Percentiles rank a stretch among this genome's conserved stretches.
Evolutionary conservation across 2,888 invertebrate genomes (phyloP).

Genomic region (Lucinisca nassula): DNA sequence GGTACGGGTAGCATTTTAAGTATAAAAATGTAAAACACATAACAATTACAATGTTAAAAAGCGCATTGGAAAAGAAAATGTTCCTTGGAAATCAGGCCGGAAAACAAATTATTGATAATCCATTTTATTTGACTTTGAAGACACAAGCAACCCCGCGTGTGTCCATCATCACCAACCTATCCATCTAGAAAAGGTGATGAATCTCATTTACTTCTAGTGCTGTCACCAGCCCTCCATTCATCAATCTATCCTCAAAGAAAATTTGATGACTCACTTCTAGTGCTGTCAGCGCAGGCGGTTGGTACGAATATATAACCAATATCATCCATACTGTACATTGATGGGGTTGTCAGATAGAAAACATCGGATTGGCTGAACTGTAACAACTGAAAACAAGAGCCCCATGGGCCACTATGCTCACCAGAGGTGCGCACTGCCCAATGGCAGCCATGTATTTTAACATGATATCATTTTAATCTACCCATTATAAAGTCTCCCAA

Average conservation of each 20-base stretch:
- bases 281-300: slow-evolving; percentile 61
- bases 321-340: slow-evolving; percentile 70
- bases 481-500: no score
- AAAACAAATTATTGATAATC: not conserved
- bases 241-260: no score
- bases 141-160: not conserved
- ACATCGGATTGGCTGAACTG: not conserved
- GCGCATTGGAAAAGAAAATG: no score
- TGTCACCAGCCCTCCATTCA: no score
- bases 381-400: not conserved
- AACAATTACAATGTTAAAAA: no score
- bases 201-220: not conserved
- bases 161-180: not conserved
- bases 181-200: not conserved
- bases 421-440: no score
- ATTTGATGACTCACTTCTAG: slow-evolving; percentile 62
- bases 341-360: not conserved
- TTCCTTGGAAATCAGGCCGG: no score
- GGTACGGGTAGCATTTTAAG: no score
- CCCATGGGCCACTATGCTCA: no score
- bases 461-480: no score
- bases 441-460: no score
- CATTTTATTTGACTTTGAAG: not conserved
- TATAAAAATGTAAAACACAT: no score
- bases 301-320: slow-evolving; percentile 74